phyloP scores from a whole-genome alignment of 2,888 invertebrate species.

The Mesodorylaimus sp. region DNA sequence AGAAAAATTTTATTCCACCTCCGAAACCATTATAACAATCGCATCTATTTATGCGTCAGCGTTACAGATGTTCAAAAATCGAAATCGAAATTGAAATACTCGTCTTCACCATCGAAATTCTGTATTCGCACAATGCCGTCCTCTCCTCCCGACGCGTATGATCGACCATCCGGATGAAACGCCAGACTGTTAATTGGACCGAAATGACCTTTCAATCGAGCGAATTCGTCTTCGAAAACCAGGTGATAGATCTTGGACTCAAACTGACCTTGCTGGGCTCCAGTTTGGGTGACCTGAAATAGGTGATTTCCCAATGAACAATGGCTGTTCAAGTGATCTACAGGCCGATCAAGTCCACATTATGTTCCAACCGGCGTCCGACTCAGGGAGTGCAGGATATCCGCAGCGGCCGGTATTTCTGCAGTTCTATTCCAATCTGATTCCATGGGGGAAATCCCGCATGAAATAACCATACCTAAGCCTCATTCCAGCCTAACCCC shows the following conservation, averaged over 20 bases:
- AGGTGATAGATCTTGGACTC: conserved; percentile 83
- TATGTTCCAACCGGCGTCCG: neutral
- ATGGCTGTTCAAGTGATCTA: conserved; percentile 22
- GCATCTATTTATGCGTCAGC: too few relatives aligned
- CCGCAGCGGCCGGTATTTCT: too few relatives aligned
- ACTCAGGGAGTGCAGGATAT: too few relatives aligned
- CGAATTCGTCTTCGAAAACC: conserved; percentile 90
- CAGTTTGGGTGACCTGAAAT: conserved; percentile 53
- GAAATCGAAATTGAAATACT: conserved; percentile 86
- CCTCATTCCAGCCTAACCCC: too few relatives aligned
- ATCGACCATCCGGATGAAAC: conserved; percentile 92
- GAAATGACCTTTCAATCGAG: conserved; percentile 93
- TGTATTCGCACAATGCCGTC: conserved; percentile 94
- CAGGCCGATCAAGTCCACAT: neutral
- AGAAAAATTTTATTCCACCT: too few relatives aligned
- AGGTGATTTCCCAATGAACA: conserved; percentile 18
- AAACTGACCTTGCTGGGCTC: conserved; percentile 82
- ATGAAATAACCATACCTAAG: too few relatives aligned
- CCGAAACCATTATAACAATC: too few relatives aligned
- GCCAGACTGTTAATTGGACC: conserved; percentile 96
- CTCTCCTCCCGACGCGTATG: conserved; percentile 86
- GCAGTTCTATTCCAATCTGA: too few relatives aligned
- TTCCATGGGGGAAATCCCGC: too few relatives aligned
- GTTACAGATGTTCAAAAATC: too few relatives aligned
- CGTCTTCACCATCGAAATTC: conserved; percentile 84